These are phyloP conservation scores for Octopus bimaculoides DNA, from an alignment of 1,140 invertebrate genomes.

Conservation along the genomic window DNA sequence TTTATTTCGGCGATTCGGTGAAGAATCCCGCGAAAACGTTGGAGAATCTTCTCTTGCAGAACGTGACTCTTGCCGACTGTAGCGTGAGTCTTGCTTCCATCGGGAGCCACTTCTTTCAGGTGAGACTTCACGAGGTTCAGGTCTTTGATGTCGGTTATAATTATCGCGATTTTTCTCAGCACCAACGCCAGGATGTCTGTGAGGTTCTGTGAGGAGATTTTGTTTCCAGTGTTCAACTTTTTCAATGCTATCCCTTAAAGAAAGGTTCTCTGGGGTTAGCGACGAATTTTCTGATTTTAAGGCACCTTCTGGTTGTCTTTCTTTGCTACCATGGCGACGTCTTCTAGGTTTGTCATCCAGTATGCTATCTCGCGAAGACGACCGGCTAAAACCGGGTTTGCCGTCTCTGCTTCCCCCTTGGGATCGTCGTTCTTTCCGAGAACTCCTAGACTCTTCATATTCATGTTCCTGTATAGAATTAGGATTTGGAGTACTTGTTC, in stretches of 20 bases:
- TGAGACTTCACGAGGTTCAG: slow-evolving; percentile 18
- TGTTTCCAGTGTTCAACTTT: slow-evolving; percentile 52
- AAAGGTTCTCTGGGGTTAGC: slow-evolving; percentile 50
- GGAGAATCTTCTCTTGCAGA: slow-evolving; percentile 7
- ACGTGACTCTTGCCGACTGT: slow-evolving; percentile 14
- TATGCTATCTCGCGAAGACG: slow-evolving; percentile 45
- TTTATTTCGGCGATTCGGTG: slow-evolving; percentile 17
- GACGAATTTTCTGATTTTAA: slow-evolving; percentile 27
- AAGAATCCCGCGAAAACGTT: slow-evolving; percentile 14
- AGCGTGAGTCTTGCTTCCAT: neutral
- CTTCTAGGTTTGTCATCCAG: slow-evolving; percentile 38
- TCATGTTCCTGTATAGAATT: slow-evolving; percentile 15
- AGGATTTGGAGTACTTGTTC: slow-evolving; percentile 42
- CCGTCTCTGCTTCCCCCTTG: slow-evolving; percentile 22
- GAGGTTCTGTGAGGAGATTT: slow-evolving; percentile 33
- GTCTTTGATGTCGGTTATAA: slow-evolving; percentile 17
- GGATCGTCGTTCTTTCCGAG: slow-evolving; percentile 20
- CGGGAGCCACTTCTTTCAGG: neutral
- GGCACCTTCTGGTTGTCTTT: slow-evolving; percentile 30
- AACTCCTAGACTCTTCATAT: slow-evolving; percentile 16
- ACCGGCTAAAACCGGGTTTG: slow-evolving; percentile 30
- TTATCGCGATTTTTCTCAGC: slow-evolving; percentile 26
- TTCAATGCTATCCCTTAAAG: slow-evolving; percentile 53
- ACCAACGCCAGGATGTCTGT: slow-evolving; percentile 25
- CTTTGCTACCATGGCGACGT: slow-evolving; percentile 39